phyloP scores from a whole-genome alignment of 2,888 invertebrate genomes.

The Uropetala carovei region DNA sequence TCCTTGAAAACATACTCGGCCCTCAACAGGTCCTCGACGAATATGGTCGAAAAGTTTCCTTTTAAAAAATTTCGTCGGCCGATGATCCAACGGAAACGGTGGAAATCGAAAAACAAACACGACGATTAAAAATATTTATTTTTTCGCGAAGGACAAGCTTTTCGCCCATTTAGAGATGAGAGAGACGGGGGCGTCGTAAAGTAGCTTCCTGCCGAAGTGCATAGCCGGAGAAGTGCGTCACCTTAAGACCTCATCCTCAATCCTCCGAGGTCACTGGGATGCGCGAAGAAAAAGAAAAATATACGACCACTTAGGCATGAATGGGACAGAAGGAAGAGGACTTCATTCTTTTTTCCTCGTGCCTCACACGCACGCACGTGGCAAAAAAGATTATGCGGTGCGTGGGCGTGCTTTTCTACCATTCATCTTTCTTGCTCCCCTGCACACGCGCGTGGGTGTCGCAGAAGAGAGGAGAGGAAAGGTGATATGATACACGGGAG shows the following conservation, averaged over 20 bases:
- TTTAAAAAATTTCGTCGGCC: background rate
- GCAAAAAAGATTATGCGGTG: background rate
- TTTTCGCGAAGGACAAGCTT: background rate
- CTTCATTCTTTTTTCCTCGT: background rate
- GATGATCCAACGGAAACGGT: constrained; percentile 6
- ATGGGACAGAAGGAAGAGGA: background rate
- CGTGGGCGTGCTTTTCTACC: background rate
- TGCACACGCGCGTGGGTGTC: too few relatives aligned
- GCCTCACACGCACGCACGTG: background rate
- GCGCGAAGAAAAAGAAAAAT: background rate
- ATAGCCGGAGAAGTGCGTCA: background rate
- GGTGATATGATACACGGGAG: background rate
- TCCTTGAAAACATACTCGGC: background rate
- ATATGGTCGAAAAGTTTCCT: background rate
- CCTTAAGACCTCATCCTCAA: background rate
- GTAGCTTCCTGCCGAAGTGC: background rate
- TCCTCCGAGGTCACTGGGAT: background rate
- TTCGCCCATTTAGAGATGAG: background rate
- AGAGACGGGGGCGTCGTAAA: background rate
- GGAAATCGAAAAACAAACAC: background rate
- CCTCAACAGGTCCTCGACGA: constrained; percentile 11
- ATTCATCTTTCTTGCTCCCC: background rate
- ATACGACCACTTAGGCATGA: background rate
- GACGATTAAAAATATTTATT: background rate
- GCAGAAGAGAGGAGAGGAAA: too few relatives aligned